Base-by-base conservation (phyloP, 1,140 invertebrate species). In the Agraylea sexmaculata region DNA sequence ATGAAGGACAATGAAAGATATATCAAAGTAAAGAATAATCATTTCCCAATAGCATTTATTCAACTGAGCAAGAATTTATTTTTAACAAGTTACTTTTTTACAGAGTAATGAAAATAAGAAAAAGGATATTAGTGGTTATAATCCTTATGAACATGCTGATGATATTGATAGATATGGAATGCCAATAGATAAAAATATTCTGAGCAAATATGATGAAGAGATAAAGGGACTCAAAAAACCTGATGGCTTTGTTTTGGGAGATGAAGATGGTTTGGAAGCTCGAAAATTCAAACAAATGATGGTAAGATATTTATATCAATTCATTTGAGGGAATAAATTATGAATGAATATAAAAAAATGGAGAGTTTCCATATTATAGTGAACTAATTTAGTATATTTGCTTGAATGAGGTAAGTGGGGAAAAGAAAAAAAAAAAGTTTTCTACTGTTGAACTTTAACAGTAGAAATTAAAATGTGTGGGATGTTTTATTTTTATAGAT, bases 131-230 rank as follows among this genome's bases (percentile, higher is more conserved):
- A 21, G 91, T 83, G 84, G 86, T 2, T 94, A 89, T 56, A 87
- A 93, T 58, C 83, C 89, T 21, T 77, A 87, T 55, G 87, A 94
- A 42, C 77, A 83, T 50, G 80, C 91, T 25, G 60, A 55, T 25
- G 64, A 68, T 34, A 33, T 62, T 20, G 51, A 55, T 37, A 32
- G 27, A 53, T 76, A 77, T 37, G 87, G 47, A 4, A 92, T 64
- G 79, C 77, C 57, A 87, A 87, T 38, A 73, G 83, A 56, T 66
- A 79, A 64, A 55, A 73, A 60, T 53, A 56, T 93, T 13, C 70
- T 99, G 5, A 66, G 78, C 42, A 96, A 99, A 68, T 99, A 99
- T 62, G 91, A 98, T 63, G 92, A 96, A 56, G 91, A 96, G 62
- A 83, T 98, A 29, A 77, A 85, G 31, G 88, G 87, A 2, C 60